phyloP scores from a whole-genome alignment of 2,113 vertebrate species.

The human (Homo sapiens) region GRCh38 chr5:97098001-97098500 shows the following conservation, averaged over 20 bases:
- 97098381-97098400: conserved; percentile 25
- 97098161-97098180: neutral
- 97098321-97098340: neutral
- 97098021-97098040: neutral
- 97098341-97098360: neutral
- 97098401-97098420: neutral
- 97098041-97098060: neutral
- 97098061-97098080: neutral
- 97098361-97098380: neutral
- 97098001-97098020: neutral
- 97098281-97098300: neutral
- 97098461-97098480: neutral
- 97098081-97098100: neutral
- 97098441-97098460: neutral
- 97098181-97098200: neutral
- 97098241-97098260: neutral
- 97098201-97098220: conserved; percentile 9
- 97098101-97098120: neutral
- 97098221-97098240: neutral
- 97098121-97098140: neutral
- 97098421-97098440: neutral
- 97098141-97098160: neutral
- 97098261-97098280: neutral
- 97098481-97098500: neutral
- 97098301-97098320: neutral